A percentile compares a stretch with the other conserved stretches of the same genome.
phyloP scores from a whole-genome alignment of 2,888 invertebrate species.

The Prosapia bicincta region DNA sequence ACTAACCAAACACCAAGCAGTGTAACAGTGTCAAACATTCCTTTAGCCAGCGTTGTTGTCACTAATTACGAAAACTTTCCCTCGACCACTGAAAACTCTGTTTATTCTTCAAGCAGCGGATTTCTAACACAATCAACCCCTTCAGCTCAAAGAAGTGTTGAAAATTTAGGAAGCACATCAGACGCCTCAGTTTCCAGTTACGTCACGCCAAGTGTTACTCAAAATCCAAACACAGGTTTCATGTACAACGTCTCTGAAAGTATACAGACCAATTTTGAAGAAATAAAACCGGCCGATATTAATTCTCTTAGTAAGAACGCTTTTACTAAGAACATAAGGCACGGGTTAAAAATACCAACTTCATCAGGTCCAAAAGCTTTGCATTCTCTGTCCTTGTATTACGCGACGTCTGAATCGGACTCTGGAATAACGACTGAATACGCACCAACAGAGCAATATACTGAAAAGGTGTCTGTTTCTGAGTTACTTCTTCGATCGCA shows the following conservation, averaged over 20 bases:
- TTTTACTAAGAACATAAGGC: not conserved
- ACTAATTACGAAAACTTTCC: not conserved
- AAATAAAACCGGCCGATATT: slow-evolving; percentile 20
- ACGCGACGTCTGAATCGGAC: slow-evolving; percentile 65
- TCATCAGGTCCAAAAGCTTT: slow-evolving; percentile 33
- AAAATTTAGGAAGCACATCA: no score
- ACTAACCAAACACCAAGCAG: not conserved
- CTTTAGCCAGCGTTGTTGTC: not conserved
- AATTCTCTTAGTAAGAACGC: slow-evolving; percentile 16
- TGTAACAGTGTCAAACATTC: not conserved
- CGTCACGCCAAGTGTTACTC: not conserved
- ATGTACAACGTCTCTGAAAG: not conserved
- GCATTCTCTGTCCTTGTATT: slow-evolving; percentile 75
- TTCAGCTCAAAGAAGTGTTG: no score
- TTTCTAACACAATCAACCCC: not conserved
- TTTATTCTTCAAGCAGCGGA: not conserved
- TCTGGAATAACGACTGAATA: slow-evolving; percentile 45
- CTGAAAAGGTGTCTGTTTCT: slow-evolving; percentile 27
- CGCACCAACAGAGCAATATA: not conserved
- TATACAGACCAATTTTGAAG: slow-evolving; percentile 9
- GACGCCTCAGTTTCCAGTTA: not conserved
- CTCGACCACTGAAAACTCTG: not conserved
- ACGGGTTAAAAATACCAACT: slow-evolving; percentile 12
- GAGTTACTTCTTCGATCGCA: slow-evolving; percentile 36
- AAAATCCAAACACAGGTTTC: not conserved